Conservation (phyloP, 2,888 invertebrate genomes). For the Eurytoma adleriae region DNA sequence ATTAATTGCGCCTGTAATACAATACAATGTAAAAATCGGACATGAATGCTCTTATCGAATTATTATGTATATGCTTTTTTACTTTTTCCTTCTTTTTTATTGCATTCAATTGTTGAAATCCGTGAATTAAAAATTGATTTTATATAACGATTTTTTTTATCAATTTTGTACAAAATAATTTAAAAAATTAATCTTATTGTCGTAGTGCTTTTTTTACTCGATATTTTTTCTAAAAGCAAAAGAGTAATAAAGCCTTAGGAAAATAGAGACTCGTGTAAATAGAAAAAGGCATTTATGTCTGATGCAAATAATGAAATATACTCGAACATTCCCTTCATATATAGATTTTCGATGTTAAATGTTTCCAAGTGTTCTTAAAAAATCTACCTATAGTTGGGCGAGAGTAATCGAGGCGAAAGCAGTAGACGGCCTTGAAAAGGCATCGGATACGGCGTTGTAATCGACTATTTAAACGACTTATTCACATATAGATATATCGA, state of each 20-base stretch:
- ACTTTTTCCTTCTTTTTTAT: background rate
- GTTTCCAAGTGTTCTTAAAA: slow-evolving; percentile 56
- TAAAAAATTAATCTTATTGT: too few species aligned
- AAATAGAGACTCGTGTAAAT: background rate
- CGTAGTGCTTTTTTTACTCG: background rate
- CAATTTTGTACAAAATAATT: too few species aligned
- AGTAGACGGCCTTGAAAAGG: background rate
- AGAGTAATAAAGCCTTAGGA: background rate
- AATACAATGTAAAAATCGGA: background rate
- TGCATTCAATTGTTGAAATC: background rate
- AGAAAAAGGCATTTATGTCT: slow-evolving; percentile 33
- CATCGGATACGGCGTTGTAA: background rate
- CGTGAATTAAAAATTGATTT: too few species aligned
- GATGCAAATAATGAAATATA: slow-evolving; percentile 17
- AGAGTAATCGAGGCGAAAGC: background rate
- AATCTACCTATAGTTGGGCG: background rate
- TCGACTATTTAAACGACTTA: background rate
- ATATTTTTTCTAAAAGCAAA: background rate
- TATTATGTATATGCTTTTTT: background rate
- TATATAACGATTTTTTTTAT: too few species aligned
- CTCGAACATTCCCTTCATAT: slow-evolving; percentile 15
- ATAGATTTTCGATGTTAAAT: slow-evolving; percentile 41
- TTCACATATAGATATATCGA: slow-evolving; percentile 8
- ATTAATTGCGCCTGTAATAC: background rate
- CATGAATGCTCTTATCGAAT: background rate